phyloP scores from a whole-genome alignment of 2,888 invertebrate genomes.

The Tupiocoris notatus region DNA sequence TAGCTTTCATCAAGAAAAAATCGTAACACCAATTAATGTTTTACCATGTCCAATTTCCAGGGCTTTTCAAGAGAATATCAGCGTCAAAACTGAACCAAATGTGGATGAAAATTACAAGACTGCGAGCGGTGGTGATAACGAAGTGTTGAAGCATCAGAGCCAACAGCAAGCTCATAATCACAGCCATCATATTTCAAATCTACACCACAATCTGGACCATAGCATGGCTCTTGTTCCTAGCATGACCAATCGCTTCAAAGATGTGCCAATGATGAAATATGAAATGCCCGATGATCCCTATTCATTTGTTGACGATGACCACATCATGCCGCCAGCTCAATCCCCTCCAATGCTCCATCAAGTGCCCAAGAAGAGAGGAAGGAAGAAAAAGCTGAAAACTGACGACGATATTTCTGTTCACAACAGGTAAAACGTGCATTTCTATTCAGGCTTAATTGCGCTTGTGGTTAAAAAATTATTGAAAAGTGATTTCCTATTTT shows the following conservation, averaged over 20 bases:
- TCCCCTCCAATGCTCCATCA: slow-evolving; percentile 49
- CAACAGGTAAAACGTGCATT: slow-evolving; percentile 28
- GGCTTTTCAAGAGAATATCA: slow-evolving; percentile 46
- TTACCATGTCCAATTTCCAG: slow-evolving; percentile 37
- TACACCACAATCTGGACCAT: slow-evolving; percentile 46
- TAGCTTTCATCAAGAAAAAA: no score
- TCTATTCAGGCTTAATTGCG: not conserved
- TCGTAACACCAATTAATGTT: no score
- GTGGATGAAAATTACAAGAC: slow-evolving; percentile 90
- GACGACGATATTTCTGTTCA: slow-evolving; percentile 53
- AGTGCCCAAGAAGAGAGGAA: slow-evolving; percentile 69
- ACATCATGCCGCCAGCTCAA: slow-evolving; percentile 54
- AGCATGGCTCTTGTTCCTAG: slow-evolving; percentile 35
- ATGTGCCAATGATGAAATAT: slow-evolving; percentile 48
- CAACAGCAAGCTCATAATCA: slow-evolving; percentile 45
- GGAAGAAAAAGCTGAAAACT: slow-evolving; percentile 73
- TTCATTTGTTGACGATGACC: slow-evolving; percentile 74
- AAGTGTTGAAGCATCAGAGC: slow-evolving; percentile 52
- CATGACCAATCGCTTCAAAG: slow-evolving; percentile 40
- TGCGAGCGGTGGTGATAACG: slow-evolving; percentile 58
- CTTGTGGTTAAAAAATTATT: not conserved
- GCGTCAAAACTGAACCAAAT: slow-evolving; percentile 64
- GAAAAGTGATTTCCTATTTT: no score
- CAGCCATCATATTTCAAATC: slow-evolving; percentile 50
- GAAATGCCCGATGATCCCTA: slow-evolving; percentile 64